These are phyloP conservation scores for Macrophya annulata DNA, from an alignment of 2,888 invertebrate genomes.

Conservation along the genomic window DNA sequence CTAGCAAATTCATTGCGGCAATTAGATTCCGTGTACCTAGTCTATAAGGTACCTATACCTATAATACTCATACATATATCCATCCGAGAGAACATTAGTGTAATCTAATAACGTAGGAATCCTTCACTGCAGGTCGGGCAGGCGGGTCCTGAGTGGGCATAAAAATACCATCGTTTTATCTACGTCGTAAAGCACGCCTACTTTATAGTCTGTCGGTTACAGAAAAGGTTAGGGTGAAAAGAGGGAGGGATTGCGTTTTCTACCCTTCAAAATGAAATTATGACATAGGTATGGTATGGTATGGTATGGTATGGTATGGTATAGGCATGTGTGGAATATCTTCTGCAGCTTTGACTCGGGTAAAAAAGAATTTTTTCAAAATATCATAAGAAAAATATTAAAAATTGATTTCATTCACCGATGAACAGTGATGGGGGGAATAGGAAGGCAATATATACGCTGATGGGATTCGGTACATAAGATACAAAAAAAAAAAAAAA, in stretches of 20 bases:
- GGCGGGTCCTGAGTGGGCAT: conserved; percentile 54
- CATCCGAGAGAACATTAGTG: conserved; percentile 24
- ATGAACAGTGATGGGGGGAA: too few relatives aligned
- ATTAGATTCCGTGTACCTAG: conserved; percentile 8
- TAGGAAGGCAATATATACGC: not conserved
- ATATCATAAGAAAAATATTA: not conserved
- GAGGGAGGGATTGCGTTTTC: conserved; percentile 32
- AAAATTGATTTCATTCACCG: not conserved
- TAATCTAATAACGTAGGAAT: conserved; percentile 53
- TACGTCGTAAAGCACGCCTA: conserved; percentile 53
- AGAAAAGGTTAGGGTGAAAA: conserved; percentile 48
- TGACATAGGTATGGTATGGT: conserved; percentile 9
- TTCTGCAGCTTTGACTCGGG: not conserved
- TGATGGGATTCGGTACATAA: not conserved
- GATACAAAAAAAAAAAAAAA: not conserved
- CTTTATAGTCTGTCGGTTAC: conserved; percentile 56
- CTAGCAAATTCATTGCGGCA: conserved; percentile 12
- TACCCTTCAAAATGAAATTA: conserved; percentile 55
- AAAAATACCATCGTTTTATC: conserved; percentile 56
- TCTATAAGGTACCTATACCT: too few relatives aligned
- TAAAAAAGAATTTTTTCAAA: not conserved
- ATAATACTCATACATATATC: not conserved
- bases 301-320: too few relatives aligned
- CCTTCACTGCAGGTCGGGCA: conserved; percentile 12
- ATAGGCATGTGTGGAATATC: conserved; percentile 43